These are phyloP conservation scores for Drosophila rubida DNA, from an alignment of 2,888 invertebrate species.

Conservation along the genomic window DNA sequence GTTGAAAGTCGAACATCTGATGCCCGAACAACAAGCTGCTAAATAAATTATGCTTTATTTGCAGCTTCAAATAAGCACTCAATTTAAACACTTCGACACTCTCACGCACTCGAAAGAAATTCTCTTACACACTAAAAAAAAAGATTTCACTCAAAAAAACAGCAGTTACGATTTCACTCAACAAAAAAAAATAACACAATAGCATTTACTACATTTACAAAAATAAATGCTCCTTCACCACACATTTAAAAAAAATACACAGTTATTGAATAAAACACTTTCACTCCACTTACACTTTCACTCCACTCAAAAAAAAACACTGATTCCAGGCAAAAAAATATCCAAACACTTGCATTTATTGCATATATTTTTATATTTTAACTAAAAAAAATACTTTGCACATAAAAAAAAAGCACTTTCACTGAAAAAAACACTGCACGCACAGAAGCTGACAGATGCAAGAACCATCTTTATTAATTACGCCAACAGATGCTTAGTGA, in stretches of 20 bases:
- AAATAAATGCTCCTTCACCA: too few species aligned
- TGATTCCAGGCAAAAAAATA: too few species aligned
- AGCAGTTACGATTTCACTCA: background rate
- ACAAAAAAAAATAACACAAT: background rate
- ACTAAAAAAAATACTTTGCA: background rate
- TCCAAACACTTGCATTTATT: background rate
- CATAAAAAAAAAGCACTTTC: background rate
- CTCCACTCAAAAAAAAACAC: background rate
- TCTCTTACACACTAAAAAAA: background rate
- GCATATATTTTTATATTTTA: too few species aligned
- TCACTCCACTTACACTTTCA: background rate
- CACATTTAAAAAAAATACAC: background rate
- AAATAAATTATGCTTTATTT: constrained; percentile 71
- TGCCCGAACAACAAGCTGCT: constrained; percentile 65
- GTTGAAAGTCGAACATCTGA: constrained; percentile 58
- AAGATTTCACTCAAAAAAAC: background rate
- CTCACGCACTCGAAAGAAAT: background rate
- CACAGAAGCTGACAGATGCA: background rate
- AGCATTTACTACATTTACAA: background rate
- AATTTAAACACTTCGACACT: background rate
- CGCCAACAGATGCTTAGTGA: background rate
- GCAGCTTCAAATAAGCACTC: constrained; percentile 38
- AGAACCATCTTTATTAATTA: background rate
- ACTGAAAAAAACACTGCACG: background rate
- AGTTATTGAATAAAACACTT: too few species aligned